Conservation (phyloP, 2,113 vertebrate species). For the Mustela lutreola region DNA sequence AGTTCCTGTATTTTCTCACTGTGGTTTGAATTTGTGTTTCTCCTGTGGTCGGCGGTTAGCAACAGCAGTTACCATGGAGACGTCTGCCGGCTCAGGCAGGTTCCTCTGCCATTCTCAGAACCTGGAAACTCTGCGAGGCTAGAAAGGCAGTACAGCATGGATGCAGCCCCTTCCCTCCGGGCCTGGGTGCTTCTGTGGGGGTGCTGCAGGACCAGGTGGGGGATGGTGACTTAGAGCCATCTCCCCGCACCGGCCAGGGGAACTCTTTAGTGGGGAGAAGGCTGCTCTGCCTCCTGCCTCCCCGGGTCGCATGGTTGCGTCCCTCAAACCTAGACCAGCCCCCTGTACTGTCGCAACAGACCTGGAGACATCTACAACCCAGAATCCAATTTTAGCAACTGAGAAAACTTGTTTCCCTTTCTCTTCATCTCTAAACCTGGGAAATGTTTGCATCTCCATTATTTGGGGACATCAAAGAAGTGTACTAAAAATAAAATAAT, state of each 20-base stretch:
- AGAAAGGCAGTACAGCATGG: background rate
- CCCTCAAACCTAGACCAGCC: background rate
- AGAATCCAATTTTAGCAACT: background rate
- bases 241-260: background rate
- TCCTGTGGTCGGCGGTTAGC: background rate
- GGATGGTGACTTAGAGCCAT: background rate
- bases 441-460: background rate
- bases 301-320: background rate
- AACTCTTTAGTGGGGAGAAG: background rate
- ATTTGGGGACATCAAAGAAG: background rate
- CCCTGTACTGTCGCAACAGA: background rate
- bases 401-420: background rate
- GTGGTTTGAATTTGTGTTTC: background rate
- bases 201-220: too few relatives aligned
- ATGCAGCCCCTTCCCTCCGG: background rate
- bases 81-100: background rate
- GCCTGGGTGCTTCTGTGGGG: background rate
- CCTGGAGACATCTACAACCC: background rate
- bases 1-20: background rate
- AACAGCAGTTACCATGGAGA: background rate
- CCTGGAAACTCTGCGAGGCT: background rate
- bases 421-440: background rate
- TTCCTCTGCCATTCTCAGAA: background rate
- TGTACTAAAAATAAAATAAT: background rate
- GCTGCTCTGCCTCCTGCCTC: background rate